Conservation (phyloP, 2,888 invertebrate species). For the Drosophila mercatorum region DNA sequence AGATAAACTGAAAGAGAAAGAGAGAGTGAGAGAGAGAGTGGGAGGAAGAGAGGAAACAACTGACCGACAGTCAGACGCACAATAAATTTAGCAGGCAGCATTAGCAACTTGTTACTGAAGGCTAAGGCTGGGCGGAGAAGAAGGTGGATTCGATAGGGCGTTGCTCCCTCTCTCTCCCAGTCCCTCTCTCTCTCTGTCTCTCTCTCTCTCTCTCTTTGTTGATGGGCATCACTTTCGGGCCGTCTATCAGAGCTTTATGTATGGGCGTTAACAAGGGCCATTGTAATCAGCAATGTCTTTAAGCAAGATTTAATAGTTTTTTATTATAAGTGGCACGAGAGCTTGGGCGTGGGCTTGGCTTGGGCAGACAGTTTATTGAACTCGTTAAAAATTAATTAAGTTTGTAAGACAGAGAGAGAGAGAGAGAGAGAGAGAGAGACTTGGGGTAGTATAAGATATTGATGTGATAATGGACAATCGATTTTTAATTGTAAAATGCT, state of each 20-base stretch:
- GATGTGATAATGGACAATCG: neutral
- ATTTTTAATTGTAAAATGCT: neutral
- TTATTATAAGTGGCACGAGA: neutral
- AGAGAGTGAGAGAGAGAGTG: neutral
- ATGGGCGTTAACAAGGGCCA: constrained; percentile 20
- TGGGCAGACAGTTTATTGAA: neutral
- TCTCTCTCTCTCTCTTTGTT: neutral
- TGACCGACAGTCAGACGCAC: constrained; percentile 52
- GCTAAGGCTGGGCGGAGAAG: neutral
- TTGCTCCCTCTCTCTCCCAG: neutral
- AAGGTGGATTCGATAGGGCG: neutral
- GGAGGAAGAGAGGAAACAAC: constrained; percentile 14
- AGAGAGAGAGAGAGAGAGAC: neutral
- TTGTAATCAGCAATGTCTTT: constrained; percentile 15
- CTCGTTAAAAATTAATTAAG: constrained; percentile 10
- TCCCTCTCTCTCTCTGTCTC: neutral
- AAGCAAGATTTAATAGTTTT: constrained; percentile 27
- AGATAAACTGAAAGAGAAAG: constrained; percentile 6
- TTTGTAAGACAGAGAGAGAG: neutral
- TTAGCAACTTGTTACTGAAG: constrained; percentile 57
- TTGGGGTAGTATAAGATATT: too few species aligned
- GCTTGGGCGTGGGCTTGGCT: too few species aligned
- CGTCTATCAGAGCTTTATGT: constrained; percentile 27
- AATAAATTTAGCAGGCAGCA: constrained; percentile 62
- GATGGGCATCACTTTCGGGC: constrained; percentile 30